These are phyloP conservation scores for Drosophila sulfurigaster DNA, from an alignment of 1,140 invertebrate genomes.

Conservation along the genomic window DNA sequence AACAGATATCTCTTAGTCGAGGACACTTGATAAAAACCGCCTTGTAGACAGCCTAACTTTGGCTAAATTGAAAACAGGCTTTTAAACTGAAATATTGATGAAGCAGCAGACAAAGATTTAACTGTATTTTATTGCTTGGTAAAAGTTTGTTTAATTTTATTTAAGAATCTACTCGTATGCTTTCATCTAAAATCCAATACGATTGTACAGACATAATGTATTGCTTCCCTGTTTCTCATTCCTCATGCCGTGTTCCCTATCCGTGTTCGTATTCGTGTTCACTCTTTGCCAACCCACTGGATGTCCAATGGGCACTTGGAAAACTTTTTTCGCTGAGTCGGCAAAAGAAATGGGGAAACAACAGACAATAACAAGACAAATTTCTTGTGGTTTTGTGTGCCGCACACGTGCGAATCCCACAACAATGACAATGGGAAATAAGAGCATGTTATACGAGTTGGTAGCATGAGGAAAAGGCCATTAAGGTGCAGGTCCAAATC, in stretches of 20 bases:
- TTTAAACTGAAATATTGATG: slow-evolving; percentile 30
- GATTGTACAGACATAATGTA: slow-evolving; percentile 22
- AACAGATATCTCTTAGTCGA: too few species aligned
- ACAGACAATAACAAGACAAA: slow-evolving; percentile 65
- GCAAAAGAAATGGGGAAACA: slow-evolving; percentile 44
- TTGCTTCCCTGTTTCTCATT: slow-evolving; percentile 37
- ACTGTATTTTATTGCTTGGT: not conserved
- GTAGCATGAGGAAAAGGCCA: slow-evolving; percentile 56
- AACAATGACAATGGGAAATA: slow-evolving; percentile 47
- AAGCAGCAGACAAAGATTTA: not conserved
- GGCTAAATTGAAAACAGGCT: not conserved
- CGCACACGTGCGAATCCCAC: slow-evolving; percentile 66
- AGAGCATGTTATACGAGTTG: slow-evolving; percentile 11
- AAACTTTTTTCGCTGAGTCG: slow-evolving; percentile 41
- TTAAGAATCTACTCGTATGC: slow-evolving; percentile 6
- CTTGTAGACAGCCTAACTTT: too few species aligned
- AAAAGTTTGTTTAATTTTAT: slow-evolving; percentile 39
- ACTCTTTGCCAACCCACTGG: slow-evolving; percentile 16
- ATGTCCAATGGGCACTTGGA: slow-evolving; percentile 17
- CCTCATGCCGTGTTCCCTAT: too few species aligned
- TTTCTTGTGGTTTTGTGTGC: slow-evolving; percentile 66
- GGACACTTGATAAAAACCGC: too few species aligned
- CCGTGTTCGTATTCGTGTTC: not conserved
- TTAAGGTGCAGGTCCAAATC: slow-evolving; percentile 74
- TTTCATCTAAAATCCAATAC: not conserved